phyloP scores from a whole-genome alignment of 2,113 vertebrate species.

The Anolis carolinensis region DNA sequence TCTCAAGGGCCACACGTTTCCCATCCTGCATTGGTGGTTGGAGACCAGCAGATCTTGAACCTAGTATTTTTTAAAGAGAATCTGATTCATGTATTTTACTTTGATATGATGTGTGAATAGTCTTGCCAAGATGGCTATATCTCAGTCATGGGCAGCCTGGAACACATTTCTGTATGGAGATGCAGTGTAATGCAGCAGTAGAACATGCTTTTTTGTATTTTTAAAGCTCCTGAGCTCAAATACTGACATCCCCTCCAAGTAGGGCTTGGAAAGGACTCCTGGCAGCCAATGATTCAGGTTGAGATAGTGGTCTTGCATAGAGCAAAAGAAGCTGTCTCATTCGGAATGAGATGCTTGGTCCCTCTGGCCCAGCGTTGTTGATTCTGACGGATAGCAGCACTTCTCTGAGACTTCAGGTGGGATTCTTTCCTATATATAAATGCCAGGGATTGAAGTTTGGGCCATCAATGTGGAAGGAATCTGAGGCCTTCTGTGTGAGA shows the following conservation, averaged over 20 bases:
- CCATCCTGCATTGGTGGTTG: not conserved
- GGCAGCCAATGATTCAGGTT: too few relatives aligned
- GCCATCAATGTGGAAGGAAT: too few relatives aligned
- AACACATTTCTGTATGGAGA: not conserved
- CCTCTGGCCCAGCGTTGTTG: too few relatives aligned
- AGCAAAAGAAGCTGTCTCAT: too few relatives aligned
- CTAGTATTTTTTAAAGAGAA: not conserved
- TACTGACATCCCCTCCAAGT: not conserved
- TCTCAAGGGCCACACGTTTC: not conserved
- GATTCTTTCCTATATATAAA: too few relatives aligned
- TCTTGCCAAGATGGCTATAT: not conserved
- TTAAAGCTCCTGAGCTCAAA: not conserved
- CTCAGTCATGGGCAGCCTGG: not conserved
- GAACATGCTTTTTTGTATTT: too few relatives aligned
- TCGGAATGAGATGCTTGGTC: too few relatives aligned
- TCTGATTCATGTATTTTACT: not conserved
- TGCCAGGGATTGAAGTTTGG: too few relatives aligned
- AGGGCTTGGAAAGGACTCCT: not conserved
- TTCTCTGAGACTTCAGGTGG: too few relatives aligned
- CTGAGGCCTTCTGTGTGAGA: too few relatives aligned
- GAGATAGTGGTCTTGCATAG: too few relatives aligned
- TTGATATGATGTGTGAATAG: not conserved
- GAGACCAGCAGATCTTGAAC: accelerated
- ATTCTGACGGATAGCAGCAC: too few relatives aligned
- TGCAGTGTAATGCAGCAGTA: not conserved